Evolutionary conservation across 2,797 vertebrate genomes (phyloP).

Genomic region (Sibirionetta formosa): DNA sequence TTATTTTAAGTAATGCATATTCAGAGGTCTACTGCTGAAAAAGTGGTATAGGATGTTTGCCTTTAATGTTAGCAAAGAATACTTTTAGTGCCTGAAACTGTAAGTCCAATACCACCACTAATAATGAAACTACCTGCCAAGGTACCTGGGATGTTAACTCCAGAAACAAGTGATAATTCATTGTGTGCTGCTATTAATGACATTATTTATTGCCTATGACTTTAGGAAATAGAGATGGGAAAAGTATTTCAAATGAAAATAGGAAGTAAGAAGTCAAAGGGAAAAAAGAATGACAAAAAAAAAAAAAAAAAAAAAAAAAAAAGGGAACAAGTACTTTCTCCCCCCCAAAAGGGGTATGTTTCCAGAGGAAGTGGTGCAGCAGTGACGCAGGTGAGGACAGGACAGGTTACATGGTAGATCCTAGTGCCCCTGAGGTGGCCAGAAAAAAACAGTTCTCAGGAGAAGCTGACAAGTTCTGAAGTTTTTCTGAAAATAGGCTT

Average conservation of each 20-base stretch:
- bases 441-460: too few relatives aligned
- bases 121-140: background rate
- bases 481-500: too few relatives aligned
- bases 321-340: too few relatives aligned
- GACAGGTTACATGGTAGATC: too few relatives aligned
- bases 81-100: background rate
- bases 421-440: too few relatives aligned
- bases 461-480: too few relatives aligned
- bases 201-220: background rate
- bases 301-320: background rate
- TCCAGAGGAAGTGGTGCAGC: too few relatives aligned
- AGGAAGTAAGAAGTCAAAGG: background rate
- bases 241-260: background rate
- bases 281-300: background rate
- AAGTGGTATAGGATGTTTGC: background rate
- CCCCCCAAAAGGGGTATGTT: too few relatives aligned
- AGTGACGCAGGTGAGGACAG: too few relatives aligned
- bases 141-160: background rate
- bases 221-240: background rate
- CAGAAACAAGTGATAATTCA: background rate
- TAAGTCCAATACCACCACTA: background rate
- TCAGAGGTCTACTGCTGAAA: background rate
- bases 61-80: background rate
- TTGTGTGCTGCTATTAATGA: background rate
- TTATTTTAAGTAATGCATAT: background rate